Conservation (phyloP, 2,113 vertebrate species). For the Pholis gunnellus region DNA sequence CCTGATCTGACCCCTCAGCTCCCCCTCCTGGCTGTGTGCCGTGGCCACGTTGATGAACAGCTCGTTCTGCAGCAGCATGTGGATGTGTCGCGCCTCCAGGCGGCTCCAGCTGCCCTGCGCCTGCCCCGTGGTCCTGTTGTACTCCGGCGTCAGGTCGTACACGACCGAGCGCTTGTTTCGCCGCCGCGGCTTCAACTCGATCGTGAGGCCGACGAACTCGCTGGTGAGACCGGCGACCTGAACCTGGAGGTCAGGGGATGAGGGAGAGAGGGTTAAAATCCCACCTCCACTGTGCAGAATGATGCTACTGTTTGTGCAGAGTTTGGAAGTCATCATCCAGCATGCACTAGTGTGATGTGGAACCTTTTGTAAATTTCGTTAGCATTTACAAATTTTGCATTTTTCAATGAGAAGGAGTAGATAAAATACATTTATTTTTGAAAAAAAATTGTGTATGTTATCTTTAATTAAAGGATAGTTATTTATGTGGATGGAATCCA, state of each 20-base stretch:
- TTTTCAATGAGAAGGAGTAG: too few species aligned
- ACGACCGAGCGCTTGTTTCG: conserved; percentile 91
- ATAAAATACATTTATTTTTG: too few species aligned
- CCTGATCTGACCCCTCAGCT: conserved; percentile 92
- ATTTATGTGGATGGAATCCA: too few species aligned
- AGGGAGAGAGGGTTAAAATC: too few species aligned
- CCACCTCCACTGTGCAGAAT: neutral
- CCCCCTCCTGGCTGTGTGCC: conserved; percentile 89
- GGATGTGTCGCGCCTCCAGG: conserved; percentile 90
- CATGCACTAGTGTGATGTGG: too few species aligned
- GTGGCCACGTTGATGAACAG: conserved; percentile 97
- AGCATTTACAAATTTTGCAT: too few species aligned
- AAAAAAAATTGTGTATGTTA: too few species aligned
- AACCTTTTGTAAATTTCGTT: too few species aligned
- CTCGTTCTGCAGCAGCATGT: conserved; percentile 97
- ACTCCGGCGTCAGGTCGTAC: conserved; percentile 86
- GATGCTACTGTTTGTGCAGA: neutral
- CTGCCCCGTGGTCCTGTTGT: conserved; percentile 71
- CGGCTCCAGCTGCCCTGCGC: conserved; percentile 87
- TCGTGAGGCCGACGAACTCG: conserved; percentile 87
- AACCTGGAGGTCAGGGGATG: conserved; percentile 78
- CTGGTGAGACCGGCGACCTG: conserved; percentile 90
- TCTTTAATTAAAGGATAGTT: too few species aligned
- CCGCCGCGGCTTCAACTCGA: conserved; percentile 94
- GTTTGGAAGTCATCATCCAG: too few species aligned